Percentiles rank a stretch among this genome's conserved stretches.
Conservation (phyloP, 2,113 vertebrate genomes). For the Ameiurus melas region DNA sequence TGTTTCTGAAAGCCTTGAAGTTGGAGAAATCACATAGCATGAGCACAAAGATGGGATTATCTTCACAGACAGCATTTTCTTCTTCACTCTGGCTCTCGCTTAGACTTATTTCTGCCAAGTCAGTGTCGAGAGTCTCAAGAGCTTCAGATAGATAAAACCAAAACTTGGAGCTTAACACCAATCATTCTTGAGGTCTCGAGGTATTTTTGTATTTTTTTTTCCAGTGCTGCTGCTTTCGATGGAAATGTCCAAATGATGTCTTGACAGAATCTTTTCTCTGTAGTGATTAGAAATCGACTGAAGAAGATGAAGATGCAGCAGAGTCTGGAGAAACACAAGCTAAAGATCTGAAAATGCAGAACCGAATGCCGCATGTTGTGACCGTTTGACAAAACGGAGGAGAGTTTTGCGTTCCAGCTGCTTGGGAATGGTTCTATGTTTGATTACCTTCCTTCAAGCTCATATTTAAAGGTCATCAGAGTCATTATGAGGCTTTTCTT, state of each 20-base stretch:
- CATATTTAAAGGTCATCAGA: constrained; percentile 48
- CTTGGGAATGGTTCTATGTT: background rate
- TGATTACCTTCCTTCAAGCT: constrained; percentile 54
- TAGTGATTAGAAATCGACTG: background rate
- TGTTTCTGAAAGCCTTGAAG: constrained; percentile 59
- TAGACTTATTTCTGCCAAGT: constrained; percentile 64
- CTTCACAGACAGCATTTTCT: constrained; percentile 43
- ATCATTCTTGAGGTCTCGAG: constrained; percentile 62
- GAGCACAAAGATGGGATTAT: constrained; percentile 57
- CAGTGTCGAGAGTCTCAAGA: constrained; percentile 62
- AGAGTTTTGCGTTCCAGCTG: background rate
- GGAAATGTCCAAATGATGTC: constrained; percentile 15
- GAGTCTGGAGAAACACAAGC: background rate
- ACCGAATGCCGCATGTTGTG: no score
- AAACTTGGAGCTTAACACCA: constrained; percentile 60
- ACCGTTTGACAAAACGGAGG: background rate
- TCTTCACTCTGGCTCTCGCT: background rate
- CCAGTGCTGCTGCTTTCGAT: constrained; percentile 33
- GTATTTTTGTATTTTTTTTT: constrained; percentile 44
- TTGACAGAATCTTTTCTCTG: background rate
- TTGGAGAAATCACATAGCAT: constrained; percentile 41
- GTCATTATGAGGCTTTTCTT: constrained; percentile 38
- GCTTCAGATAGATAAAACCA: constrained; percentile 65
- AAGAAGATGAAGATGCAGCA: background rate
- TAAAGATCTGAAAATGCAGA: background rate